Conservation (phyloP, 37 sponge, comb jelly and placozoan genomes). For the Ianthella basta region DNA sequence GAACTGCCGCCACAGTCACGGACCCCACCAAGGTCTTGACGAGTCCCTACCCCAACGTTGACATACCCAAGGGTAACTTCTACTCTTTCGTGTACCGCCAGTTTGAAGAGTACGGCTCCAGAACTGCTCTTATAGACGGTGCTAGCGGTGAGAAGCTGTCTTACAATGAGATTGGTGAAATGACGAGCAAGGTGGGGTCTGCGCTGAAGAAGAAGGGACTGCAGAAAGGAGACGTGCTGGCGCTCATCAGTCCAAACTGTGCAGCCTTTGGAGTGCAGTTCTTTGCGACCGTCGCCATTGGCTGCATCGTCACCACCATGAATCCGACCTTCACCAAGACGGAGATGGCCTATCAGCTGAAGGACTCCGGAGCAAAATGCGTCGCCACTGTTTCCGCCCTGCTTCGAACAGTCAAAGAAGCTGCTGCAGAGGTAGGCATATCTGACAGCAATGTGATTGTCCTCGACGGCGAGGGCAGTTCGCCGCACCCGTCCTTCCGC, state of each 20-base stretch:
- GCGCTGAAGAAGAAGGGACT: slow-evolving; percentile 57
- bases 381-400: slow-evolving; percentile 64
- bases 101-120: slow-evolving; percentile 38
- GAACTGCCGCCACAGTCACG: background rate
- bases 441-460: slow-evolving; percentile 46
- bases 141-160: slow-evolving; percentile 50
- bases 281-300: slow-evolving; percentile 71
- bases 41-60: slow-evolving; percentile 49
- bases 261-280: slow-evolving; percentile 46
- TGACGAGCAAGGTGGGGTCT: slow-evolving; percentile 45
- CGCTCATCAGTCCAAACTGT: slow-evolving; percentile 59
- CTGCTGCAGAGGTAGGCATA: slow-evolving; percentile 30
- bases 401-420: slow-evolving; percentile 50
- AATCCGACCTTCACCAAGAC: slow-evolving; percentile 75
- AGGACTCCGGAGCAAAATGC: slow-evolving; percentile 58
- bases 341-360: slow-evolving; percentile 75
- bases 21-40: slow-evolving; percentile 41
- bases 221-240: slow-evolving; percentile 61
- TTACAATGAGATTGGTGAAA: slow-evolving; percentile 51
- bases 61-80: slow-evolving; percentile 37
- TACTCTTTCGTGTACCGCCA: slow-evolving; percentile 31
- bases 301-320: slow-evolving; percentile 72
- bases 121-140: slow-evolving; percentile 59
- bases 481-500: slow-evolving; percentile 32
- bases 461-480: slow-evolving; percentile 19